Evolutionary conservation across 92 coral and sea anemone genomes (phyloP).

Genomic region (Isaurus tuberculatus): DNA sequence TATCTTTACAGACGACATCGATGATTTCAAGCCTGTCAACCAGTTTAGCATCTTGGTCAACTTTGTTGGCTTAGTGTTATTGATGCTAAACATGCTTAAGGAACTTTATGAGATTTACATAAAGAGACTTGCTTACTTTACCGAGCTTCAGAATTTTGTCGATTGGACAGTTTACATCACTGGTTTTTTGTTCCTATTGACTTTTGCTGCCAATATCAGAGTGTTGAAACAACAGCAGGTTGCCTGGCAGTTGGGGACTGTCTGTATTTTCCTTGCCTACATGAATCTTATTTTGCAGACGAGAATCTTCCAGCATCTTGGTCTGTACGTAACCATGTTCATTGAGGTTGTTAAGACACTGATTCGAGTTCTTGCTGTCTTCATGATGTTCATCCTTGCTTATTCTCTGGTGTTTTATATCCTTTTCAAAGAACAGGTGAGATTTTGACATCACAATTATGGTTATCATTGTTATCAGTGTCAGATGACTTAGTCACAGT

Average conservation of each 20-base stretch:
- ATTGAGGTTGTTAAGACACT: constrained; percentile 82
- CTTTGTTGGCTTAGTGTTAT: constrained; percentile 50
- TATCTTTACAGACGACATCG: not conserved
- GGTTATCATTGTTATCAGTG: not conserved
- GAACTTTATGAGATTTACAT: constrained; percentile 65
- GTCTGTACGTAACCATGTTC: constrained; percentile 93
- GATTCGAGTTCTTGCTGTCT: constrained; percentile 66
- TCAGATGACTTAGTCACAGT: not conserved
- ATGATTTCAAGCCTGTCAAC: constrained; percentile 36
- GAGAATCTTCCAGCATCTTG: constrained; percentile 71
- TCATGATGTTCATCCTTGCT: constrained; percentile 75
- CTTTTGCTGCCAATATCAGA: constrained; percentile 37
- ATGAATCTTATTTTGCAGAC: constrained; percentile 75
- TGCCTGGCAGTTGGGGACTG: constrained; percentile 77
- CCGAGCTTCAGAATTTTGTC: constrained; percentile 59
- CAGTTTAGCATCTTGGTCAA: constrained; percentile 41
- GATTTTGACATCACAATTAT: not conserved
- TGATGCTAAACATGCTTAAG: constrained; percentile 62
- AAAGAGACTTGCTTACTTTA: constrained; percentile 60
- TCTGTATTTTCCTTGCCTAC: constrained; percentile 82
- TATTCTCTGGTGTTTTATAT: constrained; percentile 83
- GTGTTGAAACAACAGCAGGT: constrained; percentile 41
- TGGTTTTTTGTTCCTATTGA: constrained; percentile 65
- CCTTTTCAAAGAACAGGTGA: constrained; percentile 84
- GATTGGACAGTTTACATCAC: constrained; percentile 70